Percentiles rank a stretch among this genome's conserved stretches.
phyloP scores from a whole-genome alignment of 2,888 invertebrate genomes.

The Corbicula japonica region DNA sequence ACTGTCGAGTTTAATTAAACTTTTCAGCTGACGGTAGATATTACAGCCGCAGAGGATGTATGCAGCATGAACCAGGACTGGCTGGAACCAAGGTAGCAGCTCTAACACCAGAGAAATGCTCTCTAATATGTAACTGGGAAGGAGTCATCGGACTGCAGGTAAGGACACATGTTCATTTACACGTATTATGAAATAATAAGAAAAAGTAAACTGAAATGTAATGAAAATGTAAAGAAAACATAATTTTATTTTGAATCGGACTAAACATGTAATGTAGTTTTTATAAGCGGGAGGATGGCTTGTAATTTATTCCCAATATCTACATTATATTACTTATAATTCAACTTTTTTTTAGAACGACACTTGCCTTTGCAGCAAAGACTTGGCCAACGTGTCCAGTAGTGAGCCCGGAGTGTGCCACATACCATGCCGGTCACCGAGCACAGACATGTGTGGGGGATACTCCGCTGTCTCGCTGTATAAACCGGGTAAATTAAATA shows the following conservation, averaged over 20 bases:
- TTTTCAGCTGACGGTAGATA: constrained; percentile 22
- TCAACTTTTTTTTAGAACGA: constrained; percentile 35
- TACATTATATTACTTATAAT: neutral
- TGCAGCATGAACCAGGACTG: constrained; percentile 23
- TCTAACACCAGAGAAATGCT: constrained; percentile 41
- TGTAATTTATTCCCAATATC: too few relatives aligned
- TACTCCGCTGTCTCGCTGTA: constrained; percentile 45
- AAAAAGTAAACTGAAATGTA: neutral
- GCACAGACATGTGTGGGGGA: constrained; percentile 56
- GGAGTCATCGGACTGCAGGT: constrained; percentile 57
- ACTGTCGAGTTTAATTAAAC: too few relatives aligned
- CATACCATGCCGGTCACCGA: constrained; percentile 40
- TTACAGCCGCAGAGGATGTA: constrained; percentile 38
- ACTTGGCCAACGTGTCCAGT: constrained; percentile 41
- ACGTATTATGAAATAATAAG: neutral
- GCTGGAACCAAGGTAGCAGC: constrained; percentile 34
- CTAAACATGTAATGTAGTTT: too few relatives aligned
- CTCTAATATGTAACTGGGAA: constrained; percentile 41
- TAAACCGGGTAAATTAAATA: constrained; percentile 33
- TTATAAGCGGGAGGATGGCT: too few relatives aligned
- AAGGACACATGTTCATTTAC: neutral
- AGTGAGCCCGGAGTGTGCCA: constrained; percentile 41
- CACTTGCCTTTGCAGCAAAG: constrained; percentile 37
- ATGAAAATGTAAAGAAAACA: neutral
- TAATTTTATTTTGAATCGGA: too few relatives aligned